A percentile compares a stretch with the other conserved stretches of the same genome.
phyloP scores from a whole-genome alignment of 2,113 vertebrate species.

The Pseudorectes ferrugineus region DNA sequence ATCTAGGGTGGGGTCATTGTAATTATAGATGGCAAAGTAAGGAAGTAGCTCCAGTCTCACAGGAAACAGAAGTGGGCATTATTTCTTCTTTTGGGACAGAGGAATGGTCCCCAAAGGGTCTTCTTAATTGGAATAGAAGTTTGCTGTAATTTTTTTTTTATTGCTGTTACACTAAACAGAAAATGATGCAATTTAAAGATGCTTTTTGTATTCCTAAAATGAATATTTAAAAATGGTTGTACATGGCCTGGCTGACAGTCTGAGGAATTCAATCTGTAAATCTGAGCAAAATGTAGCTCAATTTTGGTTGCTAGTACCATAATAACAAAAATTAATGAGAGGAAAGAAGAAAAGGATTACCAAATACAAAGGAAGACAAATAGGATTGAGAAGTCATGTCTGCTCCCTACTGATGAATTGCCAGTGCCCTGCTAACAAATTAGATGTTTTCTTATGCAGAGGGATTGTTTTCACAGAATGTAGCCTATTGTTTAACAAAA shows the following conservation, averaged over 20 bases:
- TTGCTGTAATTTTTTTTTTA: neutral
- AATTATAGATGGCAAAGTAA: neutral
- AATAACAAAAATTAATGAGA: neutral
- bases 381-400: neutral
- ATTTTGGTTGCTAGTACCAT: neutral
- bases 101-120: neutral
- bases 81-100: neutral
- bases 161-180: neutral
- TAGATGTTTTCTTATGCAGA: neutral
- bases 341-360: neutral
- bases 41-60: neutral
- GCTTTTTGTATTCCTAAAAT: neutral
- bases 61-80: neutral
- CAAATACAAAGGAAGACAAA: neutral
- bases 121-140: neutral
- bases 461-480: slow-evolving; percentile 1
- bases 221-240: neutral
- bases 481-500: neutral
- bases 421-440: neutral
- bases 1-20: neutral
- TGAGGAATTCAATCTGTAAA: neutral
- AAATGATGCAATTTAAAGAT: neutral
- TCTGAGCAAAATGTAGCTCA: neutral
- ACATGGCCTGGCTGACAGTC: neutral
- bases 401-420: neutral